Percentiles rank a stretch among this genome's conserved stretches.
phyloP scores from a whole-genome alignment of 2,888 invertebrate species.

The Piscicola geometra region DNA sequence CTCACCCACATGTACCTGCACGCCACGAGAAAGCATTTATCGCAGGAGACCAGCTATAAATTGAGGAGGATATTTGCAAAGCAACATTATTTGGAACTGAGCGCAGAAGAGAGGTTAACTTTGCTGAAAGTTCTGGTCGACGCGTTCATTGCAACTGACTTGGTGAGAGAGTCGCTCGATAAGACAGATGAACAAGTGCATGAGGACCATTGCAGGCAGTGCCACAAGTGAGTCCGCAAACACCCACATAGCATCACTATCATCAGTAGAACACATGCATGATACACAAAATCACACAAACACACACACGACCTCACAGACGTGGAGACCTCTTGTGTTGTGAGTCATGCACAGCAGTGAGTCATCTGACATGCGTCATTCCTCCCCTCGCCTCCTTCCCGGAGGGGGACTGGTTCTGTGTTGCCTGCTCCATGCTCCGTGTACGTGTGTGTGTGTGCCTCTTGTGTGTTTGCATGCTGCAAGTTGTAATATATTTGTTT shows the following conservation, averaged over 20 bases:
- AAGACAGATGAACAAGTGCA: constrained; percentile 25
- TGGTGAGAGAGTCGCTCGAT: constrained; percentile 12
- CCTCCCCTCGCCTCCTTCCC: constrained; percentile 68
- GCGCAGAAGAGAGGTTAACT: not conserved
- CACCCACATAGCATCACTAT: too few species aligned
- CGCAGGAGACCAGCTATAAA: not conserved
- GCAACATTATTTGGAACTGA: constrained; percentile 16
- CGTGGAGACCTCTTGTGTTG: constrained; percentile 88
- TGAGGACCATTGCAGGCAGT: constrained; percentile 28
- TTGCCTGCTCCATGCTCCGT: constrained; percentile 65
- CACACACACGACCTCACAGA: too few species aligned
- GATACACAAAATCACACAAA: not conserved
- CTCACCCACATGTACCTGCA: constrained; percentile 81
- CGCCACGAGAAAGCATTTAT: constrained; percentile 58
- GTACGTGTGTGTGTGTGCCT: not conserved
- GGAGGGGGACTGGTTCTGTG: constrained; percentile 94
- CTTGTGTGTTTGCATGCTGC: too few species aligned
- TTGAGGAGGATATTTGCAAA: not conserved
- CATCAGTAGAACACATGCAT: too few species aligned
- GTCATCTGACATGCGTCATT: constrained; percentile 90
- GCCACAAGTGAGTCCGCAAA: constrained; percentile 31
- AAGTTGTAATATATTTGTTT: too few species aligned
- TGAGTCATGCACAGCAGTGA: constrained; percentile 95
- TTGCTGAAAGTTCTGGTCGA: constrained; percentile 17
- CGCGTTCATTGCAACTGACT: constrained; percentile 12